Percentiles rank a stretch among this genome's conserved stretches.
These are phyloP conservation scores for Synanthedon vespiformis DNA, from an alignment of 2,888 invertebrate genomes.

Conservation along the genomic window DNA sequence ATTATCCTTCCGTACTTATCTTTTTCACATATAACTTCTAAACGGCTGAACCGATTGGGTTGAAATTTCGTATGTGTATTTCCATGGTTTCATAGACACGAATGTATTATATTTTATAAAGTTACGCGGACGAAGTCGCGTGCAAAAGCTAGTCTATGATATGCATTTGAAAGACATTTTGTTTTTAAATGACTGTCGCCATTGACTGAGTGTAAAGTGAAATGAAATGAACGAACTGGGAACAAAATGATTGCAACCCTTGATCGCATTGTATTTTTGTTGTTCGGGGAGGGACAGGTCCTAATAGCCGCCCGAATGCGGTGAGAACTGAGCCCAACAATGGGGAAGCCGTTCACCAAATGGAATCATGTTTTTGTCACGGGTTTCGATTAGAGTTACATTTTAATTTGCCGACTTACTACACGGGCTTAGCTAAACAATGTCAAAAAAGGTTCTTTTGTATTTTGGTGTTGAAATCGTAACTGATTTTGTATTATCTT, in stretches of 20 bases:
- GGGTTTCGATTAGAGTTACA: constrained; percentile 25
- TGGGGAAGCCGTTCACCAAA: constrained; percentile 12
- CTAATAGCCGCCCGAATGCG: constrained; percentile 13
- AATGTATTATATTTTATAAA: no score
- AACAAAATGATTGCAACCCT: constrained; percentile 19
- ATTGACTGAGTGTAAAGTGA: constrained; percentile 8
- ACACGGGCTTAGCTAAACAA: background rate
- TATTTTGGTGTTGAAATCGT: no score
- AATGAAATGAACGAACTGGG: constrained; percentile 16
- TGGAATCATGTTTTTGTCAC: constrained; percentile 21
- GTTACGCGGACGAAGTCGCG: no score
- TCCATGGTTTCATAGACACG: no score
- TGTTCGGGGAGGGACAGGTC: constrained; percentile 9
- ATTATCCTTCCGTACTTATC: no score
- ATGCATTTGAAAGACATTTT: no score
- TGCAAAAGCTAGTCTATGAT: no score
- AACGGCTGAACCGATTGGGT: no score
- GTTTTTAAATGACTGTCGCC: background rate
- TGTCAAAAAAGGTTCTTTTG: no score
- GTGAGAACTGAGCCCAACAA: background rate
- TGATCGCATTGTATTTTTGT: constrained; percentile 13
- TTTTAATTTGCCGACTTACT: constrained; percentile 21
- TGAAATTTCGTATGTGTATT: no score
- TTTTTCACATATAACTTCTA: no score
- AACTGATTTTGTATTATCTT: no score